Conservation (phyloP, 1,140 invertebrate genomes). For the Archivesica marissinica region DNA sequence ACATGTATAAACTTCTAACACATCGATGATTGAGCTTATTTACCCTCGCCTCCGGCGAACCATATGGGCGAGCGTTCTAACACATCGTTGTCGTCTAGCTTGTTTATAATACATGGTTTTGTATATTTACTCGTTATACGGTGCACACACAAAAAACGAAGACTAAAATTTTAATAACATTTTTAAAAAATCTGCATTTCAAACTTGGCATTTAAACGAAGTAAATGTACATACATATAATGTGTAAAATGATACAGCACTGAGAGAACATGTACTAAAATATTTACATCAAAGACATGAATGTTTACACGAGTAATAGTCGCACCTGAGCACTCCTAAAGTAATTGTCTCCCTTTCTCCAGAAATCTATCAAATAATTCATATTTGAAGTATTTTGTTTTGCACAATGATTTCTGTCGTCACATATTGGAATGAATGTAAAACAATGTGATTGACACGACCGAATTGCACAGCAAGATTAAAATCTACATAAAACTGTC, state of each 20-base stretch:
- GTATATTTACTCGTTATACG: neutral
- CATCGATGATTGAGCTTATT: too few relatives aligned
- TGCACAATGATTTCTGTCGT: neutral
- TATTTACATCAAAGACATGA: neutral
- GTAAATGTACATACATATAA: too few relatives aligned
- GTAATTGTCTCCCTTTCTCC: conserved; percentile 12
- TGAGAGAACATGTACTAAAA: neutral
- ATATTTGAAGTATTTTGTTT: neutral
- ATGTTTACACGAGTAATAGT: neutral
- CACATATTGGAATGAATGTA: neutral
- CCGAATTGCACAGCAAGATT: neutral
- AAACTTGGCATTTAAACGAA: neutral
- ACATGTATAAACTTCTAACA: too few relatives aligned
- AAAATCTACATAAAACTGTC: conserved; percentile 4
- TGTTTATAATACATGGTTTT: neutral
- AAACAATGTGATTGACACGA: neutral
- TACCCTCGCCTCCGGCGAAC: too few relatives aligned
- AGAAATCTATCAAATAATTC: neutral
- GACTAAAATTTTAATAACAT: neutral
- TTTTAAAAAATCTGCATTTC: neutral
- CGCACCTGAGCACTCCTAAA: neutral
- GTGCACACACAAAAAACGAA: neutral
- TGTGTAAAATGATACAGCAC: neutral
- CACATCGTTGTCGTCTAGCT: neutral
- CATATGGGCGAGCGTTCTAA: neutral